Conservation (phyloP, 2,888 invertebrate genomes). For the Seira musarum region DNA sequence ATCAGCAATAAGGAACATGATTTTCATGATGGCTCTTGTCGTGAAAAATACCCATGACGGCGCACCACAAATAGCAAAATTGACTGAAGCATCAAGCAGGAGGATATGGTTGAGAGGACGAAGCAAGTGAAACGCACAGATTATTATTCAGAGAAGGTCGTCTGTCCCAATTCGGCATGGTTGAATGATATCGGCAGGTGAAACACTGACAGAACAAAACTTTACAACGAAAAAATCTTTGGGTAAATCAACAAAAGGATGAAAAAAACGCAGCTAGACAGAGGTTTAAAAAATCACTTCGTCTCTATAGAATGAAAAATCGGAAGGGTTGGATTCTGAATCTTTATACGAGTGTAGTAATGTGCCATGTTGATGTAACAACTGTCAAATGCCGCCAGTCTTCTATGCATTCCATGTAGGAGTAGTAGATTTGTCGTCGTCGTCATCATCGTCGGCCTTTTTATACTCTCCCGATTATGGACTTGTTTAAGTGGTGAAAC, state of each 20-base stretch:
- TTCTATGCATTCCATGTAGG: neutral
- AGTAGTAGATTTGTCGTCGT: slow-evolving; percentile 7
- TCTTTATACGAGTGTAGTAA: slow-evolving; percentile 23
- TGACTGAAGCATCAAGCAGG: neutral
- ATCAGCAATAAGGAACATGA: slow-evolving; percentile 1
- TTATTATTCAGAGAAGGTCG: slow-evolving; percentile 63
- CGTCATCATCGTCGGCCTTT: slow-evolving; percentile 14
- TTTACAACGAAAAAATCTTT: neutral
- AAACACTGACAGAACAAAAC: slow-evolving; percentile 33
- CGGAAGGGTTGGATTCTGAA: slow-evolving; percentile 41
- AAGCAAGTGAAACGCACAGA: slow-evolving; percentile 49
- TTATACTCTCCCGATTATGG: neutral
- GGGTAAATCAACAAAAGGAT: slow-evolving; percentile 1
- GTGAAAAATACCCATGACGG: neutral
- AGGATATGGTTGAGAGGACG: slow-evolving; percentile 59
- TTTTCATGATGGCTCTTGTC: slow-evolving; percentile 34
- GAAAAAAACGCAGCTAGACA: neutral
- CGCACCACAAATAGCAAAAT: neutral
- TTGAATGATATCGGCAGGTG: slow-evolving; percentile 66
- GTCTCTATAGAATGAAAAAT: slow-evolving; percentile 33
- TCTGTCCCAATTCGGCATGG: slow-evolving; percentile 61
- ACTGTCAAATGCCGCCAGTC: slow-evolving; percentile 40
- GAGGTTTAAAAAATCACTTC: neutral
- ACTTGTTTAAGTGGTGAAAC: slow-evolving; percentile 18
- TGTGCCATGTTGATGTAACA: slow-evolving; percentile 50